These are phyloP conservation scores for Selene dorsalis DNA, from an alignment of 2,797 vertebrate species.

Conservation along the genomic window DNA sequence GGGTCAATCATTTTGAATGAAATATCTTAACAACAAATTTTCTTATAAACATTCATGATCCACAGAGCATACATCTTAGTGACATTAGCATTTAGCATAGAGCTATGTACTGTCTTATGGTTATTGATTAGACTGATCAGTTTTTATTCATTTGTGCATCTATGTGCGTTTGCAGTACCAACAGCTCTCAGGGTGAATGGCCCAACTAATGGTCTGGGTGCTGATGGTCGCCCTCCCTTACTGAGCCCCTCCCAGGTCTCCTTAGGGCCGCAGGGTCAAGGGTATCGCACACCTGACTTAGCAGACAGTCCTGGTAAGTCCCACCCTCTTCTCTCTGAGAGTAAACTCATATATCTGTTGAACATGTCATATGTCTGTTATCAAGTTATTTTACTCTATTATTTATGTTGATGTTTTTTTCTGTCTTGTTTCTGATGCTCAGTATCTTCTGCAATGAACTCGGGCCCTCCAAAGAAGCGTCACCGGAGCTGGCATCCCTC, in stretches of 20 bases:
- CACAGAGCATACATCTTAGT: not conserved
- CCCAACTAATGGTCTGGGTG: constrained; percentile 85
- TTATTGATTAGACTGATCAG: not conserved
- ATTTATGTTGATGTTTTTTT: not conserved
- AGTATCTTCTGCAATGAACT: constrained; percentile 86
- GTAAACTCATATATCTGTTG: not conserved
- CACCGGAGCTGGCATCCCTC: constrained; percentile 95
- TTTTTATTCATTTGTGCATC: constrained; percentile 12
- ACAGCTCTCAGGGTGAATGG: constrained; percentile 86
- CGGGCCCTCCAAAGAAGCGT: constrained; percentile 97
- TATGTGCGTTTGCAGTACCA: constrained; percentile 80
- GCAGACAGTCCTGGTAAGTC: constrained; percentile 85
- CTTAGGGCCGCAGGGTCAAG: constrained; percentile 84
- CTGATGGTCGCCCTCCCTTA: constrained; percentile 83
- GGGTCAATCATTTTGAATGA: not conserved
- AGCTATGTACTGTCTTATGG: not conserved
- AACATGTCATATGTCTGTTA: not conserved
- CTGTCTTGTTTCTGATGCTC: constrained; percentile 22
- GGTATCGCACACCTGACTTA: constrained; percentile 87
- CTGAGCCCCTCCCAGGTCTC: constrained; percentile 86
- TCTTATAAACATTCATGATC: not conserved
- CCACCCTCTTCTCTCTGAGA: not conserved
- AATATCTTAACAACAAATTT: not conserved
- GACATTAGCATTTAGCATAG: not conserved
- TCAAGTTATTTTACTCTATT: not conserved